These are phyloP conservation scores for Penaeus indicus DNA, from an alignment of 1,140 invertebrate species.

Conservation along the genomic window DNA sequence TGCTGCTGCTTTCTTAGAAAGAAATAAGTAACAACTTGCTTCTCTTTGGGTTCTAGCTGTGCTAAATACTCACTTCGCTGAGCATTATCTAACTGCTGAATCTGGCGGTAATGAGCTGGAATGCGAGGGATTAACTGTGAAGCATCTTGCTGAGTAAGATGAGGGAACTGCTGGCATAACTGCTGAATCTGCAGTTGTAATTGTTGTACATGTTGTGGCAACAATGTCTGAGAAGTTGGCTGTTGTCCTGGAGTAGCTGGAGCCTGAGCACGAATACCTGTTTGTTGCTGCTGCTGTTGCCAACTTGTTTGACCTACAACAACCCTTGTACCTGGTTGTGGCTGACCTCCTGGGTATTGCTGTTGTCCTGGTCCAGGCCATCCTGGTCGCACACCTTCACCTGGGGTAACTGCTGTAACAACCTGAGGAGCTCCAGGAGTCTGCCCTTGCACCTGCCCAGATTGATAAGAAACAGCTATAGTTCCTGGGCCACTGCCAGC, in stretches of 20 bases:
- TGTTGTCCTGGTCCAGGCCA: constrained; percentile 53
- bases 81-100: constrained; percentile 66
- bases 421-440: constrained; percentile 29
- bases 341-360: constrained; percentile 32
- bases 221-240: constrained; percentile 38
- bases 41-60: constrained; percentile 69
- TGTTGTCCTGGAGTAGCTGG: constrained; percentile 76
- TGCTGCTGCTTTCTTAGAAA: constrained; percentile 73
- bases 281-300: constrained; percentile 61
- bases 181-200: constrained; percentile 76
- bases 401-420: constrained; percentile 20
- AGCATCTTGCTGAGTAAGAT: constrained; percentile 70
- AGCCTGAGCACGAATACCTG: constrained; percentile 74
- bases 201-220: constrained; percentile 62
- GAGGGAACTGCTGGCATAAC: constrained; percentile 69
- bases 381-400: constrained; percentile 40
- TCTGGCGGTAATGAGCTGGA: constrained; percentile 62
- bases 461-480: constrained; percentile 40
- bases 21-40: constrained; percentile 68
- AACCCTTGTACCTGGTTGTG: constrained; percentile 39
- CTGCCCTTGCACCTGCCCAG: constrained; percentile 49
- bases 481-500: constrained; percentile 37
- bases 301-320: constrained; percentile 44
- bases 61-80: constrained; percentile 74
- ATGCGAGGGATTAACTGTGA: constrained; percentile 69